Evolutionary conservation across 2,888 invertebrate species (phyloP).

Genomic region (Adela reaumurella): DNA sequence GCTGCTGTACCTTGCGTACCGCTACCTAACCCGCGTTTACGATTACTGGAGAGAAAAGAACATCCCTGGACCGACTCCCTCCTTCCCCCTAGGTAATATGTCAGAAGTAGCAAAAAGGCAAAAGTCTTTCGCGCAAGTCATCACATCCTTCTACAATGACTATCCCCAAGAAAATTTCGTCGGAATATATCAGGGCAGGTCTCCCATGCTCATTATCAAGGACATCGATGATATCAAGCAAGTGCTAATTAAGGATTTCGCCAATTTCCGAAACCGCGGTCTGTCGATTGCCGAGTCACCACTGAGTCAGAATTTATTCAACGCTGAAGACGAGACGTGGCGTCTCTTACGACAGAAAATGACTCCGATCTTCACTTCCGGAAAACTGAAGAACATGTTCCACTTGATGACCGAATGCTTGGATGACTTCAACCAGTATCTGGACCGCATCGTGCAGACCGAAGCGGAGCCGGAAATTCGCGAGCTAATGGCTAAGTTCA

Average conservation of each 20-base stretch:
- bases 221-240: conserved; percentile 4
- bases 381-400: conserved; percentile 4
- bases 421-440: not conserved
- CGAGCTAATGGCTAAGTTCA: not conserved
- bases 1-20: not conserved
- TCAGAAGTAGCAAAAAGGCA: conserved; percentile 10
- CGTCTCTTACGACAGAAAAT: not conserved
- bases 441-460: not conserved
- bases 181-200: conserved; percentile 5
- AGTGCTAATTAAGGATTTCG: conserved; percentile 4
- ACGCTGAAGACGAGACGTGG: conserved; percentile 2
- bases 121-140: conserved; percentile 1
- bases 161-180: conserved; percentile 7
- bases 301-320: conserved; percentile 1
- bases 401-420: not conserved
- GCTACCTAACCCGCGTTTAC: not conserved
- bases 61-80: conserved; percentile 13
- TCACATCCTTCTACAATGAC: not conserved
- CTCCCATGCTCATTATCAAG: conserved; percentile 5
- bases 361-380: conserved; percentile 3
- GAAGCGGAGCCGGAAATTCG: not conserved
- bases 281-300: not conserved
- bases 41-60: conserved; percentile 14
- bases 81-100: conserved; percentile 16
- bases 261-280: conserved; percentile 1